Evolutionary conservation across 2,888 invertebrate species (phyloP).

Genomic region (Parnassius apollo): DNA sequence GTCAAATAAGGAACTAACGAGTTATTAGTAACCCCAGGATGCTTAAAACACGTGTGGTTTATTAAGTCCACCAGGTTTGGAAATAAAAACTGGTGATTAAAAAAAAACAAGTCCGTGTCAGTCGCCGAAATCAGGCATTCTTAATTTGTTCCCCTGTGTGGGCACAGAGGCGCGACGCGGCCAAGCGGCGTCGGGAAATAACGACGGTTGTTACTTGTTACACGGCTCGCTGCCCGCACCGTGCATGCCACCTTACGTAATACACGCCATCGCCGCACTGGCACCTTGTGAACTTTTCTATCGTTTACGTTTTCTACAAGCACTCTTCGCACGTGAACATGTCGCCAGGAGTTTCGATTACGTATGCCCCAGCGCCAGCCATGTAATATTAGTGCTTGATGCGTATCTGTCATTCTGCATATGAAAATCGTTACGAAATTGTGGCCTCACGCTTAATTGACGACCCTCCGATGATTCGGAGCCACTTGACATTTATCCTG

Average conservation of each 20-base stretch:
- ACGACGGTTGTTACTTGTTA: slow-evolving; percentile 57
- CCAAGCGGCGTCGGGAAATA: slow-evolving; percentile 42
- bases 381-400: slow-evolving; percentile 2
- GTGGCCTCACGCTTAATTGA: not conserved
- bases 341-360: slow-evolving; percentile 5
- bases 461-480: not conserved
- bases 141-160: slow-evolving; percentile 24
- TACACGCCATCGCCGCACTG: slow-evolving; percentile 38
- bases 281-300: slow-evolving; percentile 20
- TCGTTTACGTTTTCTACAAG: slow-evolving; percentile 10
- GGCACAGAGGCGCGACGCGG: slow-evolving; percentile 30
- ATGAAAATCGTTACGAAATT: slow-evolving; percentile 12
- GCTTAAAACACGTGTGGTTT: too few relatives aligned
- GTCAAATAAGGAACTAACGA: too few relatives aligned
- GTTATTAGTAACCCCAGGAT: too few relatives aligned
- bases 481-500: not conserved
- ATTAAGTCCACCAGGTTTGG: too few relatives aligned
- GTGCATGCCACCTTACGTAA: slow-evolving; percentile 60
- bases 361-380: not conserved
- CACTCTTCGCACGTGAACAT: not conserved
- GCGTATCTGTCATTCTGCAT: slow-evolving; percentile 6
- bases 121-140: not conserved
- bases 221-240: slow-evolving; percentile 56
- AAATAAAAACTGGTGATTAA: too few relatives aligned
- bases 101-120: not conserved